Percentiles rank a stretch among this genome's conserved stretches.
These are phyloP conservation scores for Cheumatopsyche charites DNA, from an alignment of 1,140 invertebrate genomes.

Conservation along the genomic window DNA sequence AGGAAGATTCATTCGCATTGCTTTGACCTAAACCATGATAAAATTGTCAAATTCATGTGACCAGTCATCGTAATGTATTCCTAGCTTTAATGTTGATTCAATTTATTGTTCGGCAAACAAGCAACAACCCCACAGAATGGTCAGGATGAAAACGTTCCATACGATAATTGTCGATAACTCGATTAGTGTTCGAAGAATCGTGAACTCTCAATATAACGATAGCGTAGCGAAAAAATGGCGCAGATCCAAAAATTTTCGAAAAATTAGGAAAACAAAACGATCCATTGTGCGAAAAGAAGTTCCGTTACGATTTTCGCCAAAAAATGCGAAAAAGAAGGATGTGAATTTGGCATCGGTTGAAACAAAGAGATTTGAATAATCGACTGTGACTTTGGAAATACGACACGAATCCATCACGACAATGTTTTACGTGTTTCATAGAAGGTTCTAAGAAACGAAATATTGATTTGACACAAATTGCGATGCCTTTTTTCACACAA, in stretches of 20 bases:
- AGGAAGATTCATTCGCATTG: too few species aligned
- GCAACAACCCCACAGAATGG: background rate
- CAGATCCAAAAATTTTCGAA: background rate
- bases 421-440: too few species aligned
- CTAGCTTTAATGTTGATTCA: background rate
- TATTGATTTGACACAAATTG: too few species aligned
- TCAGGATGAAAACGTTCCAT: background rate
- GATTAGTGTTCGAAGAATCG: slow-evolving; percentile 2
- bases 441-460: too few species aligned
- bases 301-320: background rate
- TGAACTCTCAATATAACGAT: background rate
- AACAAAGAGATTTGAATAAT: slow-evolving; percentile 8
- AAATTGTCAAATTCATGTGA: too few species aligned
- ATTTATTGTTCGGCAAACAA: slow-evolving; percentile 8
- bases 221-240: background rate
- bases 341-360: background rate
- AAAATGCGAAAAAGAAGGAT: background rate
- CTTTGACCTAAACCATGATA: too few species aligned
- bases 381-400: background rate
- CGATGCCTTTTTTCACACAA: too few species aligned
- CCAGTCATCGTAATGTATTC: too few species aligned
- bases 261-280: background rate
- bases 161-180: slow-evolving; percentile 16
- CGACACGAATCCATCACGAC: too few species aligned
- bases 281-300: background rate